phyloP scores from a whole-genome alignment of 2,888 invertebrate genomes.

The Muscina levida region DNA sequence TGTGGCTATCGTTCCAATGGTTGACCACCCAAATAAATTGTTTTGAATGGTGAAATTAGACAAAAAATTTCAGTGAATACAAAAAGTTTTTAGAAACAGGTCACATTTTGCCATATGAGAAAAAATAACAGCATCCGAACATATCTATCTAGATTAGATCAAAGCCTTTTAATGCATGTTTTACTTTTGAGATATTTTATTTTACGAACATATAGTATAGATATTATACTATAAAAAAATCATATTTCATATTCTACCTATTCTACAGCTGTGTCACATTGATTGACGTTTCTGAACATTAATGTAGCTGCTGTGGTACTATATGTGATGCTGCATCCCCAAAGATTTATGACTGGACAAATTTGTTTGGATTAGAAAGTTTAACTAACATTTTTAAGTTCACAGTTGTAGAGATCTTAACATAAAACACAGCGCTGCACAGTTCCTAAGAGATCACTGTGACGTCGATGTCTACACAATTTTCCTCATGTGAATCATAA shows the following conservation, averaged over 20 bases:
- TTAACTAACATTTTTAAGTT: constrained; percentile 39
- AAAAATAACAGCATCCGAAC: no score
- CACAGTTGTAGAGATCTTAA: constrained; percentile 40
- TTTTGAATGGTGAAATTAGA: no score
- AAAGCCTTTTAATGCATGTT: no score
- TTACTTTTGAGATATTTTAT: no score
- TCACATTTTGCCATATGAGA: no score
- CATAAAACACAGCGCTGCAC: constrained; percentile 15
- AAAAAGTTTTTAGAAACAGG: no score
- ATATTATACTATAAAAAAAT: no score
- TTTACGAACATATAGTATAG: no score
- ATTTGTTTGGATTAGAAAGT: constrained; percentile 63
- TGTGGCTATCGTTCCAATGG: no score
- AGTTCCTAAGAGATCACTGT: constrained; percentile 48
- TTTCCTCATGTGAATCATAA: constrained; percentile 66
- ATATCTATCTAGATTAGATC: no score
- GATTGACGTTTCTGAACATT: constrained; percentile 45
- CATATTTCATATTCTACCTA: constrained; percentile 1
- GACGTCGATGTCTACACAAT: constrained; percentile 37
- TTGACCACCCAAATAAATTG: no score
- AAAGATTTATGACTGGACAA: constrained; percentile 57
- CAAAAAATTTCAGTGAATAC: no score
- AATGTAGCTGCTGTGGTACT: constrained; percentile 1
- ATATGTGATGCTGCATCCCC: constrained; percentile 21
- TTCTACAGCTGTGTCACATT: constrained; percentile 38